Evolutionary conservation across 2,797 vertebrate species (phyloP), one percentile per base, ranked within the genome.

Genomic region (Pogoniulus pusillus): DNA sequence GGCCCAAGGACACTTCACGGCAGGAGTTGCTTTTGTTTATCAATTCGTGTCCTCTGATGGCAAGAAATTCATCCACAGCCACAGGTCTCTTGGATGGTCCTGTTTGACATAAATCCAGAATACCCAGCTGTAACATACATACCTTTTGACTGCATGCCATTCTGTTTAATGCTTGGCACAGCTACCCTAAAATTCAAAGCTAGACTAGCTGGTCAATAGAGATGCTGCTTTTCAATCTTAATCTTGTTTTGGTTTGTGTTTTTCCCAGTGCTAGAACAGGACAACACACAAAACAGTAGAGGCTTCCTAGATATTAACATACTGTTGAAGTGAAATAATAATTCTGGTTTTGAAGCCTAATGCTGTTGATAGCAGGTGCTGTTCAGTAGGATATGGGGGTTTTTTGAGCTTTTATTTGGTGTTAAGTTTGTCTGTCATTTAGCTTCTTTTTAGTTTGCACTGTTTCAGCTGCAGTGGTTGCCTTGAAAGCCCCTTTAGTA

Each of bases 21-120:
- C n/a, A n/a, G n/a, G n/a, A n/a, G n/a, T n/a, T n/a, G n/a, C n/a
- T n/a, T n/a, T n/a, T n/a, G n/a, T n/a, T n/a, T n/a, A n/a, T n/a
- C n/a, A n/a, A n/a, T n/a, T n/a, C n/a, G n/a, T n/a, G n/a, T n/a
- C n/a, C n/a, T n/a, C n/a, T n/a, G n/a, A n/a, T n/a, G n/a, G n/a
- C n/a, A n/a, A n/a, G n/a, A n/a, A n/a, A n/a, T n/a, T n/a, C n/a
- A n/a, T n/a, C n/a, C n/a, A n/a, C n/a, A n/a, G n/a, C n/a, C n/a
- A 53, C 84, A 93, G 86, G 84, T 90, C 72, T 88, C 51, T 86
- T 64, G 87, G 57, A 17, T 87, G 62, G 66, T 79, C 41, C 64
- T 7, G 41, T 75, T 72, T 85, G 29, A 49, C n/a, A 22, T 87
- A 80, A 85, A 92, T 85, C 70, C 79, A 64, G 47, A 65, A 4